phyloP scores from a whole-genome alignment of 2,113 vertebrate genomes.

The Fukomys damarensis region DNA sequence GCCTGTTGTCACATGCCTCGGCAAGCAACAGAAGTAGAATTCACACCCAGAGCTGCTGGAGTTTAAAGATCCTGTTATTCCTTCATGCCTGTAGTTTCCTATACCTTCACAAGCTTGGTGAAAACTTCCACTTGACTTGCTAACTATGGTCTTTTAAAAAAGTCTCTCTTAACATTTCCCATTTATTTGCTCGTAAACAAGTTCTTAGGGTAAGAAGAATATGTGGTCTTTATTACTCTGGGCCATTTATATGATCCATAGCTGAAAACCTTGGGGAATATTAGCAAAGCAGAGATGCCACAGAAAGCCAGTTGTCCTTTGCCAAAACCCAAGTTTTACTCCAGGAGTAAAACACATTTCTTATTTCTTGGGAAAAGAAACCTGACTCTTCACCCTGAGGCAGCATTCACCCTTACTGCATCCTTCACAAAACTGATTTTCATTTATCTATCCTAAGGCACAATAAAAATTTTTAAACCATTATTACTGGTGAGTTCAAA shows the following conservation, averaged over 20 bases:
- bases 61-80: neutral
- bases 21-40: neutral
- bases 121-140: neutral
- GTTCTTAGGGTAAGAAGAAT: neutral
- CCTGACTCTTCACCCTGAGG: constrained; percentile 12
- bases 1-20: neutral
- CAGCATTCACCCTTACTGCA: neutral
- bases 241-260: neutral
- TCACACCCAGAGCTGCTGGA: neutral
- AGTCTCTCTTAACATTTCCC: neutral
- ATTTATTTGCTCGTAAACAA: constrained; percentile 47
- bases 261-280: neutral
- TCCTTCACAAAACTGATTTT: constrained; percentile 40
- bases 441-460: constrained; percentile 40
- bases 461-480: constrained; percentile 30
- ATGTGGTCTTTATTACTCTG: neutral
- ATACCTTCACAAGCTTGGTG: neutral
- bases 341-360: neutral
- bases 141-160: neutral
- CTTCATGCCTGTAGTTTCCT: neutral
- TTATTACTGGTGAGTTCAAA: constrained; percentile 16
- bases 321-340: neutral
- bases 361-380: neutral
- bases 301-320: neutral
- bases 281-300: constrained; percentile 7